phyloP scores from a whole-genome alignment of 1,140 invertebrate species.

The Solen grandis region DNA sequence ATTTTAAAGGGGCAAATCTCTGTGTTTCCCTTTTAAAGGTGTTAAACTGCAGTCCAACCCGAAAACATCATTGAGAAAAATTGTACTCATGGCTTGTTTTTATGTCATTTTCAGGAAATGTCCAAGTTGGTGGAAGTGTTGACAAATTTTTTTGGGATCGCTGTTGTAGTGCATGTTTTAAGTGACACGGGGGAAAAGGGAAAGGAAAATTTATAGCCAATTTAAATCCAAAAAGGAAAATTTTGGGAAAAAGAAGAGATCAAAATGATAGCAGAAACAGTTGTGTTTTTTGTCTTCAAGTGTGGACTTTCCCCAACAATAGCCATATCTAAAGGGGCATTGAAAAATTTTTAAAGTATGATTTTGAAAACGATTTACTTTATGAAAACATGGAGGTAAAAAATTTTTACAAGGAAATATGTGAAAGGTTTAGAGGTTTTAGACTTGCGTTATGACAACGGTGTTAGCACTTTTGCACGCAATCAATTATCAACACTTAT shows the following conservation, averaged over 20 bases:
- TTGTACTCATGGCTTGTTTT: too few species aligned
- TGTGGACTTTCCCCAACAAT: background rate
- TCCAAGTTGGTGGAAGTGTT: constrained; percentile 2
- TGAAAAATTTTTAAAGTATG: constrained; percentile 12
- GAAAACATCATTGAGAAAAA: too few species aligned
- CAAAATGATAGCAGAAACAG: constrained; percentile 1
- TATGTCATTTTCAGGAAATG: constrained; percentile 15
- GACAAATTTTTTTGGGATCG: constrained; percentile 5
- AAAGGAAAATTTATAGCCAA: background rate
- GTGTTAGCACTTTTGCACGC: constrained; percentile 1
- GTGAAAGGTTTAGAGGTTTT: background rate
- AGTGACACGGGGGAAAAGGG: background rate
- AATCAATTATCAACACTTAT: constrained; percentile 5
- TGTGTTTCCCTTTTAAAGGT: too few species aligned
- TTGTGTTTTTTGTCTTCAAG: constrained; percentile 15
- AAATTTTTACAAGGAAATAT: background rate
- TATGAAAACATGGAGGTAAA: constrained; percentile 9
- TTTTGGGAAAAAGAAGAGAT: background rate
- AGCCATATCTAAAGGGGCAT: background rate
- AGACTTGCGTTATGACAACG: background rate
- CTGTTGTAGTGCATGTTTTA: background rate
- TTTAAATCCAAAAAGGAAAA: background rate
- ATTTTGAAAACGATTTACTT: background rate
- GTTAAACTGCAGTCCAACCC: too few species aligned
- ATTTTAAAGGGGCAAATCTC: too few species aligned